Base-by-base conservation (phyloP, 2,113 vertebrate species). In the Cephalopterus ornatus region DNA sequence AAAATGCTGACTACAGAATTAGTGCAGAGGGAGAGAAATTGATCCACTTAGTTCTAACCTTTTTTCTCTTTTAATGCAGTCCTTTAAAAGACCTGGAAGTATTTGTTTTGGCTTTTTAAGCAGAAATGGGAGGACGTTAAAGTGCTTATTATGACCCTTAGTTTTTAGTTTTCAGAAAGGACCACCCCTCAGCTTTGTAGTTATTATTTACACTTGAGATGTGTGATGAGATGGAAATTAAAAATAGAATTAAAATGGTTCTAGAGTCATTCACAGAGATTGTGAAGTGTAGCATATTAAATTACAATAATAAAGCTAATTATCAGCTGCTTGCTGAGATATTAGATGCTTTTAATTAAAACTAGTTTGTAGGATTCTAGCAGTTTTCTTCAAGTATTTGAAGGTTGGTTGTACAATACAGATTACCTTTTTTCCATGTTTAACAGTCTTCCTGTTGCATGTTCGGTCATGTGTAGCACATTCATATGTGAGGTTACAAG, bases 181-280 rank as follows among this genome's bases (percentile, higher is more conserved):
- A 96, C 95, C 80, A 72, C 76, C 61, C 76, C 84, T 97, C 95
- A 88, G 77, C 53, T 87, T 90, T 68, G 44, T 89, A 78, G 88
- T 89, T 94, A 83, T 91, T 94, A 88, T 95, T 93, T 95, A 93
- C 94, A 73, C 68, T 84, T 84, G 92, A 96, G 92, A 86, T 93
- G 77, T 95, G 88, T 89, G 79, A 88, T 88, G 58, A 89, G 90
- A 78, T 21, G 81, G 95, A 97, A 97, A 98, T 97, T 95, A 96
- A 96, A 97, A 97, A 95, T 89, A 96, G 96, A 97, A 95, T 96
- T 96, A 95, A 97, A 80, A 95, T 95, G 83, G 53, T 96, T 87
- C 90, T 92, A 80, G 90, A 92, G 72, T 83, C 72, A 55, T 89
- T 86, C 88, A 93, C 85, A 93, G 89, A 92, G 92, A 96, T 86